Base-by-base conservation (phyloP, 2,888 invertebrate species). In the Euzophera pinguis region DNA sequence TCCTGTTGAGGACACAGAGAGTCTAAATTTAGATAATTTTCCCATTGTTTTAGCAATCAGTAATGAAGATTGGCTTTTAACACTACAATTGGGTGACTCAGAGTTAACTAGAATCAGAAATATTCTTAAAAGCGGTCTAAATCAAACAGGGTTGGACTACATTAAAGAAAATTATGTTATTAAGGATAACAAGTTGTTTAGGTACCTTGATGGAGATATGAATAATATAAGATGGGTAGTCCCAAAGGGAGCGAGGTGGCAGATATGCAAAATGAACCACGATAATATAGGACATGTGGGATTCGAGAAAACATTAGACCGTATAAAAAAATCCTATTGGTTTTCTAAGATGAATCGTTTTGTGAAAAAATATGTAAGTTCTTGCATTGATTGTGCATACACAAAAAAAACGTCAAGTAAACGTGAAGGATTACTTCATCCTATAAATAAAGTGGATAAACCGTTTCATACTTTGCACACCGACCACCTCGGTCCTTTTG, bases 401-500 rank as follows among this genome's bases (percentile, higher is more conserved):
- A 3, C 22, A 5, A 22, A 22, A 22, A 22, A 22, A 5, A 3
- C 22, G 2, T 2, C 22, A 22, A 22, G 5, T 1, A 12, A 37
- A 12, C 37, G 37, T 6, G 39, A 39, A 16, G 39, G 39, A 14
- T 9, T 16, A 9, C 16, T 39, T 7, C 39, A 80, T 49, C 69
- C 75, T 0, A 81, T 81, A 14, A 61, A 64, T 14, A 79, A 80
- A 53, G 27, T 27, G 3, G 27, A 22, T 9, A 12, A n/a, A 4
- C 78, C 75, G 1, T 81, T 78, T 51, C 63, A 78, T 32, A 76
- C 72, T 0, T n/a, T 81, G 0, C 77, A 82, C 52, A 42, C 78
- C 0, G 81, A 83, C 57, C 80, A 81, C 16, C 14, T 39, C 3
- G 39, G 39, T 3, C 39, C 39, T 1, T 39, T 39, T 16, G 39